Conservation (phyloP, 2,888 invertebrate species). For the Odontocolon sp. region DNA sequence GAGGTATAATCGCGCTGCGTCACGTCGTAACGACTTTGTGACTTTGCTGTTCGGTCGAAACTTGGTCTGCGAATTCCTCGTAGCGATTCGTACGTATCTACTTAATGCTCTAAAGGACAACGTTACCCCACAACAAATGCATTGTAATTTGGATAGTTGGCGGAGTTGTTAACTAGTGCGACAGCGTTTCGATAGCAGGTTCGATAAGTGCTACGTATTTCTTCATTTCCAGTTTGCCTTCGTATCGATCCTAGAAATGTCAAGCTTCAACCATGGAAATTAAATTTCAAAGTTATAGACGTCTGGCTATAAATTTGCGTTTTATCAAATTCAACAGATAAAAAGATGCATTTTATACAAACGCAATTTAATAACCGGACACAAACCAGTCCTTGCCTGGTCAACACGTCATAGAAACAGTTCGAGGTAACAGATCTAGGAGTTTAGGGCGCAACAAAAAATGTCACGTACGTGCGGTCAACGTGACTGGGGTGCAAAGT, state of each 20-base stretch:
- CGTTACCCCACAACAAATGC: constrained; percentile 48
- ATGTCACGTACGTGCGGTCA: constrained; percentile 57
- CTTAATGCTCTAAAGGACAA: constrained; percentile 48
- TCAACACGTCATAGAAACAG: constrained; percentile 16
- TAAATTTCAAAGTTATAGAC: too few relatives aligned
- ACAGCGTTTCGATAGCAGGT: constrained; percentile 37
- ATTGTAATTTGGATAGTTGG: constrained; percentile 55
- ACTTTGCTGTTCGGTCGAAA: constrained; percentile 44
- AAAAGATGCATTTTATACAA: too few relatives aligned
- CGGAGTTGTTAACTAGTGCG: constrained; percentile 54
- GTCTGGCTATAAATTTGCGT: too few relatives aligned
- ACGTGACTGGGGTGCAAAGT: constrained; percentile 53
- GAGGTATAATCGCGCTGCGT: constrained; percentile 51
- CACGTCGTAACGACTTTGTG: constrained; percentile 53
- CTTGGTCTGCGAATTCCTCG: constrained; percentile 40
- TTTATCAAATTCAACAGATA: too few relatives aligned
- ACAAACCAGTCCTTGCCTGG: neutral
- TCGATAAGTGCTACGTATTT: constrained; percentile 41
- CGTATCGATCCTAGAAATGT: neutral
- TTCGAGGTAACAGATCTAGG: neutral
- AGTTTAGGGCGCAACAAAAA: constrained; percentile 3
- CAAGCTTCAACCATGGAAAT: too few relatives aligned
- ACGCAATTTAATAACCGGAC: neutral
- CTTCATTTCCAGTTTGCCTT: constrained; percentile 39
- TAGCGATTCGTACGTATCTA: constrained; percentile 46